Evolutionary conservation across 2,113 vertebrate species (phyloP).

Genomic region (Amphiprion percula): DNA sequence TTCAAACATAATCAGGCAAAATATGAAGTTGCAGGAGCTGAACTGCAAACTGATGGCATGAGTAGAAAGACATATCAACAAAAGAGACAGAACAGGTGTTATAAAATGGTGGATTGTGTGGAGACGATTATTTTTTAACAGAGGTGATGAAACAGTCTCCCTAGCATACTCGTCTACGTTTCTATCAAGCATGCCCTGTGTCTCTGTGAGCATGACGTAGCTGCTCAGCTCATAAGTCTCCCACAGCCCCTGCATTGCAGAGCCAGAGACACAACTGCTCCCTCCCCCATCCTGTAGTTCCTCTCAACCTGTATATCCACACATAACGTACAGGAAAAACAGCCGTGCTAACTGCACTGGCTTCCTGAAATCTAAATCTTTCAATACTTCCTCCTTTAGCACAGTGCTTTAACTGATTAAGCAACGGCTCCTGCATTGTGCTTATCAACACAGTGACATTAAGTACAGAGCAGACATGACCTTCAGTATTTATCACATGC

Average conservation of each 20-base stretch:
- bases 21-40: not conserved
- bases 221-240: slow-evolving; percentile 75
- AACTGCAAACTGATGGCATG: not conserved
- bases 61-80: not conserved
- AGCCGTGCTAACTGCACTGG: not conserved
- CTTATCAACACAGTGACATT: slow-evolving; percentile 6
- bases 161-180: slow-evolving; percentile 2
- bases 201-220: slow-evolving; percentile 67
- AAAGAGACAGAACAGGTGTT: not conserved
- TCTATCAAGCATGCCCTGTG: slow-evolving; percentile 43
- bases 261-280: slow-evolving; percentile 67
- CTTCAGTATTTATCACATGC: slow-evolving; percentile 39
- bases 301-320: slow-evolving; percentile 59
- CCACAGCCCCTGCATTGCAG: slow-evolving; percentile 82
- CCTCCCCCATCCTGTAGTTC: slow-evolving; percentile 57
- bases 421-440: not conserved
- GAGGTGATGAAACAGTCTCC: slow-evolving; percentile 4
- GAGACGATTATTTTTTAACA: slow-evolving; percentile 2
- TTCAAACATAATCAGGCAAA: not conserved
- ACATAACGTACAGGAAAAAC: not conserved
- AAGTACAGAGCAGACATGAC: slow-evolving; percentile 25
- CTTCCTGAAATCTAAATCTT: slow-evolving; percentile 6
- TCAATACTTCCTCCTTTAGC: slow-evolving; percentile 5
- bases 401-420: not conserved
- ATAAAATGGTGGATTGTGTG: slow-evolving; percentile 12